Percentiles rank a stretch among this genome's conserved stretches.
These are phyloP conservation scores for Acrossocheilus fasciatus DNA, from an alignment of 2,797 vertebrate genomes.

Conservation along the genomic window DNA sequence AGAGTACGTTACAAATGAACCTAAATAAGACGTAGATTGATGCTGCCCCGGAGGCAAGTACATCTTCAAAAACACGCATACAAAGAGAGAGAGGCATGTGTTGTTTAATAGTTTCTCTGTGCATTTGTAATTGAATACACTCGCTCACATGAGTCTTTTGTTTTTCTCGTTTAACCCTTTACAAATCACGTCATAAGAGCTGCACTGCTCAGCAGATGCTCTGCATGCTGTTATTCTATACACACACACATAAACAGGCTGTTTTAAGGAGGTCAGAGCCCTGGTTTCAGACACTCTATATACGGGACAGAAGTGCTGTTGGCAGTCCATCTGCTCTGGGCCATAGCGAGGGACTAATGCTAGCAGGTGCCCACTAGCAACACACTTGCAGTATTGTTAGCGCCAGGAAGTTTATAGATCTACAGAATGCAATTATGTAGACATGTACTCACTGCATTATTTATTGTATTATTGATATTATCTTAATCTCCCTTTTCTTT, in stretches of 20 bases:
- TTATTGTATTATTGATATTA: background rate
- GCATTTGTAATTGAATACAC: conserved; percentile 25
- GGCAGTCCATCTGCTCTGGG: conserved; percentile 49
- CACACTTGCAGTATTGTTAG: conserved; percentile 51
- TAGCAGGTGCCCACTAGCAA: conserved; percentile 47
- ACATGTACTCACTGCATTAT: background rate
- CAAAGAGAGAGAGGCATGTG: background rate
- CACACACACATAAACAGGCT: conserved; percentile 36
- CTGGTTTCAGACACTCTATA: conserved; percentile 24
- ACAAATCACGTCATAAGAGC: conserved; percentile 47
- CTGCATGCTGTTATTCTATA: conserved; percentile 38
- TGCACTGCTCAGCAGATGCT: conserved; percentile 49
- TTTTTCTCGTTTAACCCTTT: conserved; percentile 44
- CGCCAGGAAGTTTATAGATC: conserved; percentile 20
- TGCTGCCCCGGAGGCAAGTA: conserved; percentile 17
- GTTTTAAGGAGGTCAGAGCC: conserved; percentile 26
- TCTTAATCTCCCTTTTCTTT: background rate
- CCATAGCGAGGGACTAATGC: conserved; percentile 34
- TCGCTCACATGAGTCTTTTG: conserved; percentile 5
- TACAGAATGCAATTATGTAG: conserved; percentile 6
- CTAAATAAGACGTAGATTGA: conserved; percentile 45
- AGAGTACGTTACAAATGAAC: conserved; percentile 17
- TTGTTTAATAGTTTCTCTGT: conserved; percentile 37
- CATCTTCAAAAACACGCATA: conserved; percentile 5
- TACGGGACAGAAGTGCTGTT: conserved; percentile 22